Percentiles rank a stretch among this genome's conserved stretches.
Evolutionary conservation across 1,140 invertebrate genomes (phyloP).

Genomic region (Globodera ellingtonae): DNA sequence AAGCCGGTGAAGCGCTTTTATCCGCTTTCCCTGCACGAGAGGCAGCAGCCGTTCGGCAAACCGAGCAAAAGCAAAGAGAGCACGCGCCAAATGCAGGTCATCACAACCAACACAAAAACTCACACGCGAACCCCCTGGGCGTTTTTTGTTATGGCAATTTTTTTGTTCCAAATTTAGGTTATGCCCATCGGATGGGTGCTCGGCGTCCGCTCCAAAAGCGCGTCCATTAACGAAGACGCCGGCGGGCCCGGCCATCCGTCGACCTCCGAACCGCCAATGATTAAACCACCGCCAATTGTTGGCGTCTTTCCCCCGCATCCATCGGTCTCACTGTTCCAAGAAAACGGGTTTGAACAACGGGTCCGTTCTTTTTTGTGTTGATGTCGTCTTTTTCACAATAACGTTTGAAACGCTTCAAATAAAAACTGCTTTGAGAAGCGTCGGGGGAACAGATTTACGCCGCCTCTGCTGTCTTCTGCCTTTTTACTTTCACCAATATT

Average conservation of each 20-base stretch:
- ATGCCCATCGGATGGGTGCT: conserved; percentile 96
- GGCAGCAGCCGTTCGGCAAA: conserved; percentile 8
- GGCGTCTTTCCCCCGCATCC: conserved; percentile 34
- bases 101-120: too few relatives aligned
- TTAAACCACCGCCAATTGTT: background rate
- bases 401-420: background rate
- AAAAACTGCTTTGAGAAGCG: too few relatives aligned
- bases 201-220: conserved; percentile 78
- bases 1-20: conserved; percentile 79
- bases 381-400: conserved; percentile 6
- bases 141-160: conserved; percentile 70
- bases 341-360: conserved; percentile 95
- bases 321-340: conserved; percentile 78
- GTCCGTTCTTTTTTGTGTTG: conserved; percentile 66
- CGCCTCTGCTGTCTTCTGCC: too few relatives aligned
- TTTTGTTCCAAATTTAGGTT: conserved; percentile 74
- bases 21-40: conserved; percentile 71
- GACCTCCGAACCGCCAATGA: background rate
- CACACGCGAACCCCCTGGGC: too few relatives aligned
- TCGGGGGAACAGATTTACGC: too few relatives aligned
- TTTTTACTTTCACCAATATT: too few relatives aligned
- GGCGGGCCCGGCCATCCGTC: conserved; percentile 61
- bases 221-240: conserved; percentile 70
- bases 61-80: background rate
- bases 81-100: background rate